These are phyloP conservation scores for Standfussiana lucernea DNA, from an alignment of 2,888 invertebrate species.

Conservation along the genomic window DNA sequence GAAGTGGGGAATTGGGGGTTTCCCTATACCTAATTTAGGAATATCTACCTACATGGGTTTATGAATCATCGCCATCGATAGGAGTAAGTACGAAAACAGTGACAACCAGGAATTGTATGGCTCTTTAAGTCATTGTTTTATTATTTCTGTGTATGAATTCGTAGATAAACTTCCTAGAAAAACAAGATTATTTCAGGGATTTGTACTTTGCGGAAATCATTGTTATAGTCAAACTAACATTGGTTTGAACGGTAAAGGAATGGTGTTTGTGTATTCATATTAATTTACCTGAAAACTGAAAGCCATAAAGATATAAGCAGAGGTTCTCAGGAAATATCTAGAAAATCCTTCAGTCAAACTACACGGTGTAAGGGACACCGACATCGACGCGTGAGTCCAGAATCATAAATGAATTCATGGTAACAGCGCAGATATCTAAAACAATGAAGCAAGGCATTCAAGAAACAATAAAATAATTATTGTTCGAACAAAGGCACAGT, in stretches of 20 bases:
- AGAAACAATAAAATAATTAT: background rate
- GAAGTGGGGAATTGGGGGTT: background rate
- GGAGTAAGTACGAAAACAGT: background rate
- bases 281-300: background rate
- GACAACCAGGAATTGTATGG: background rate
- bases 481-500: slow-evolving; percentile 18
- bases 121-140: background rate
- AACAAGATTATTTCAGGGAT: background rate
- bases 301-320: background rate
- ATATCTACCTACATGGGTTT: background rate
- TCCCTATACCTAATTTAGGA: background rate
- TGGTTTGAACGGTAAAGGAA: background rate
- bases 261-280: background rate
- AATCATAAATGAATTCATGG: background rate
- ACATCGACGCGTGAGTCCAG: background rate
- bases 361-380: background rate
- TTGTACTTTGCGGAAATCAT: background rate
- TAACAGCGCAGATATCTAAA: background rate
- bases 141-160: background rate
- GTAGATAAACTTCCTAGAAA: background rate
- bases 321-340: background rate
- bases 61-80: background rate
- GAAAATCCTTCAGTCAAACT: background rate
- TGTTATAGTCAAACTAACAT: background rate
- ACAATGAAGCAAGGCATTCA: slow-evolving; percentile 13